A percentile compares a stretch with the other conserved stretches of the same genome.
Evolutionary conservation across 2,113 vertebrate genomes (phyloP).

Genomic region (Globicephala melas): DNA sequence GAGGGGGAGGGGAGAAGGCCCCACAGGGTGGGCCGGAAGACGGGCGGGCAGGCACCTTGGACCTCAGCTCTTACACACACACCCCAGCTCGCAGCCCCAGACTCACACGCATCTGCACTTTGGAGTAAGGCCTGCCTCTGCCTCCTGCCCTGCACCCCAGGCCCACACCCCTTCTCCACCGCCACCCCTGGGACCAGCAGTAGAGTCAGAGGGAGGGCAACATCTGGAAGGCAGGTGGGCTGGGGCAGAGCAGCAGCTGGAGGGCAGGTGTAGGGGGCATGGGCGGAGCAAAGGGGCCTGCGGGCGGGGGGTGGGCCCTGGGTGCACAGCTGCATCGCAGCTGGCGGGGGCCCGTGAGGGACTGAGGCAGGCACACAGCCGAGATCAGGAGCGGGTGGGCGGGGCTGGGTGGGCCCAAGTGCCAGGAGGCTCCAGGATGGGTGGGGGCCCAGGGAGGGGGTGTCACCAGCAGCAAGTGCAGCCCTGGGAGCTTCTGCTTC

Average conservation of each 20-base stretch:
- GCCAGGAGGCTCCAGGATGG: conserved; percentile 75
- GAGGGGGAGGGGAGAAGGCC: not conserved
- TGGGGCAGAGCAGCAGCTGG: conserved; percentile 56
- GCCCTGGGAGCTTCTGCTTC: conserved; percentile 77
- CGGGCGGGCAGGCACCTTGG: not conserved
- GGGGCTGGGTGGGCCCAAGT: conserved; percentile 51
- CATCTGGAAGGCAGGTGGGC: conserved; percentile 76
- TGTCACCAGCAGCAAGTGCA: conserved; percentile 75
- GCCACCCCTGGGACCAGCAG: not conserved
- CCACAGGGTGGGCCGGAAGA: not conserved
- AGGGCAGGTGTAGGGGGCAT: conserved; percentile 67
- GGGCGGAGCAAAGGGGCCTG: conserved; percentile 45
- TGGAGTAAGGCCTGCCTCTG: not conserved
- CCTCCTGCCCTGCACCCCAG: not conserved
- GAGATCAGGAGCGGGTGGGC: conserved; percentile 48
- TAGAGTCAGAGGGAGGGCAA: conserved; percentile 67
- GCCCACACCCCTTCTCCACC: not conserved
- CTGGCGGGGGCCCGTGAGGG: conserved; percentile 46
- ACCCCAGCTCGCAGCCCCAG: not conserved
- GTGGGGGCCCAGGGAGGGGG: conserved; percentile 73
- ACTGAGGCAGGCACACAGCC: not conserved
- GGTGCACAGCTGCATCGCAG: conserved; percentile 66
- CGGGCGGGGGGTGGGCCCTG: conserved; percentile 6
- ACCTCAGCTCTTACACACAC: accelerated
- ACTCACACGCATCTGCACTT: accelerated